Percentiles rank a stretch among this genome's conserved stretches.
These are phyloP conservation scores for Xenopus laevis DNA, from an alignment of 2,113 vertebrate genomes.

Conservation along the genomic window DNA sequence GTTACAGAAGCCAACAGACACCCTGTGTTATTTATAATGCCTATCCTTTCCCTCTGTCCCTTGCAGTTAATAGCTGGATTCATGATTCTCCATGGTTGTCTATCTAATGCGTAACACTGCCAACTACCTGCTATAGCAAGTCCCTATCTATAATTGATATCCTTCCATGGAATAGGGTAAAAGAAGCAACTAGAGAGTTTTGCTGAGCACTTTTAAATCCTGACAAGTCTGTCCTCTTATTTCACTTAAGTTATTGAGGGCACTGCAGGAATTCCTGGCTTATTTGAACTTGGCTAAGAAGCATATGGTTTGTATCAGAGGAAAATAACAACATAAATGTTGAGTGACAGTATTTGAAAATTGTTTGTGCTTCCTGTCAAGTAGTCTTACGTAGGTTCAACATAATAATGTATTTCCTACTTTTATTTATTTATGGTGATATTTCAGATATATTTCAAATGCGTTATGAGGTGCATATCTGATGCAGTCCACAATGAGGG, in stretches of 20 bases:
- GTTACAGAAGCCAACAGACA: conserved; percentile 52
- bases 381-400: conserved; percentile 32
- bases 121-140: conserved; percentile 84
- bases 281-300: conserved; percentile 64
- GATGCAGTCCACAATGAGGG: too few relatives aligned
- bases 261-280: conserved; percentile 62
- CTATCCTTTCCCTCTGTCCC: conserved; percentile 58
- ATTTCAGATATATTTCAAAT: too few relatives aligned
- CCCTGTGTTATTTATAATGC: conserved; percentile 70
- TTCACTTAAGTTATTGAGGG: conserved; percentile 68
- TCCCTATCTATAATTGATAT: conserved; percentile 99
- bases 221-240: conserved; percentile 91
- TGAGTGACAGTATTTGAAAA: conserved; percentile 49
- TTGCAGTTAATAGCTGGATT: conserved; percentile 97
- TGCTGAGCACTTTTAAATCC: conserved; percentile 94
- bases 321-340: conserved; percentile 44
- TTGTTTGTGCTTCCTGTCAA: conserved; percentile 42
- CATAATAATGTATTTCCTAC: not conserved
- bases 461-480: too few relatives aligned
- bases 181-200: conserved; percentile 89
- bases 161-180: conserved; percentile 92
- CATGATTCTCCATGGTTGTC: conserved; percentile 94
- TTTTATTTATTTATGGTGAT: too few relatives aligned
- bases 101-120: conserved; percentile 89
- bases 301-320: conserved; percentile 59